Evolutionary conservation across 1,140 invertebrate species (phyloP), one percentile per base, ranked within the genome.

Genomic region (Trypoxylus dichotomus): DNA sequence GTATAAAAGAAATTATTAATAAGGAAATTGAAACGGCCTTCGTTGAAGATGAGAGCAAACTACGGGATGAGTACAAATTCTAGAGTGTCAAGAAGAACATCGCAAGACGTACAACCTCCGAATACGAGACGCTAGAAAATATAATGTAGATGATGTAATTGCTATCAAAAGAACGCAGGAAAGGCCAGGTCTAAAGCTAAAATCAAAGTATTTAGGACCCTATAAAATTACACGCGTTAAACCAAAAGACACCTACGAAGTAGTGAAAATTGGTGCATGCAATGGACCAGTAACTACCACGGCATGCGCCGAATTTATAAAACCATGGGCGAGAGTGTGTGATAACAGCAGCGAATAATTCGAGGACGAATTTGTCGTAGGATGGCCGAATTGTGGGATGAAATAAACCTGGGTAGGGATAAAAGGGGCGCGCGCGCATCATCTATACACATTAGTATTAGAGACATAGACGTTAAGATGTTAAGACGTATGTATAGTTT

Each of bases 81-180:
- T 25, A 8, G 82, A 82, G 58, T 76, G 83, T 13, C 85, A 86
- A 68, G 76, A 82, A 54, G 83, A 86, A 77, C 85, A 86, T 74
- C 79, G 21, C 13, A 80, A 76, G 21, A 72, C 10, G 7, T 86
- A 77, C 77, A 81, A 86, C 42, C 29, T 47, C 11, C 75, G 63
- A 77, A 77, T 79, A 43, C 75, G 71, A 42, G 32, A 71, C 71
- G 74, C 78, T 24, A 76, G 32, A 19, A 72, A 76, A 15, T 86
- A 85, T 77, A 73, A 82, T 27, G 54, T n/a, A n/a, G n/a, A n/a
- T n/a, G n/a, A n/a, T n/a, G n/a, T n/a, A n/a, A n/a, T n/a, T n/a
- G n/a, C n/a, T 10, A 86, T 86, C 5, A 84, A 85, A 74, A 71
- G 82, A 42, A 86, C 87, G 0, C 85, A 87, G 29, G 84, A 84